These are phyloP conservation scores for Leucoma salicis DNA, from an alignment of 2,888 invertebrate species.

Conservation along the genomic window DNA sequence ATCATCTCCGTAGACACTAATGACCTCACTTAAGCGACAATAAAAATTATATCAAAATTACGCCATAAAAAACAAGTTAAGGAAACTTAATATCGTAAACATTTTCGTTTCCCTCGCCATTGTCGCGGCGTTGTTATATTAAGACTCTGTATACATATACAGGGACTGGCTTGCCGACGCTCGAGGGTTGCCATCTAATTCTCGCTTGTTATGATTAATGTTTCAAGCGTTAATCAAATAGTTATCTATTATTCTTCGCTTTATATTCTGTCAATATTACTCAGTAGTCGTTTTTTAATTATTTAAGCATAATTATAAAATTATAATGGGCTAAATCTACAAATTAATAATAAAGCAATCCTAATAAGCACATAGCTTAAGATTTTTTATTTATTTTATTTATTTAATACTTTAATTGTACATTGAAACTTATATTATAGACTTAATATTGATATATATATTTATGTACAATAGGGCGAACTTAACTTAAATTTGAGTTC, in stretches of 20 bases:
- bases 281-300: constrained; percentile 13
- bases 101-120: constrained; percentile 48
- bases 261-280: constrained; percentile 31
- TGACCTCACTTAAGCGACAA: constrained; percentile 52
- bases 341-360: too few relatives aligned
- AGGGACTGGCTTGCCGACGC: constrained; percentile 36
- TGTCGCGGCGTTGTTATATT: constrained; percentile 47
- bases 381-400: too few relatives aligned
- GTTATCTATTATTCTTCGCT: constrained; percentile 37
- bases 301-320: neutral
- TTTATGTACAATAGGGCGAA: too few relatives aligned
- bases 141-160: constrained; percentile 47
- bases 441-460: too few relatives aligned
- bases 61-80: constrained; percentile 50
- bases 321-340: too few relatives aligned
- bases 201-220: constrained; percentile 45
- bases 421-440: too few relatives aligned
- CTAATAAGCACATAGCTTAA: too few relatives aligned
- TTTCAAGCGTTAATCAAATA: constrained; percentile 36
- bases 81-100: constrained; percentile 56
- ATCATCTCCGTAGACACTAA: constrained; percentile 49
- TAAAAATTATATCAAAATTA: constrained; percentile 57
- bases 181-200: constrained; percentile 39
- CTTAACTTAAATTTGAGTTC: too few relatives aligned
- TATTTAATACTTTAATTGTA: too few relatives aligned